A percentile compares a stretch with the other conserved stretches of the same genome.
These are phyloP conservation scores for Microchirus variegatus DNA, from an alignment of 2,797 vertebrate species.

Conservation along the genomic window DNA sequence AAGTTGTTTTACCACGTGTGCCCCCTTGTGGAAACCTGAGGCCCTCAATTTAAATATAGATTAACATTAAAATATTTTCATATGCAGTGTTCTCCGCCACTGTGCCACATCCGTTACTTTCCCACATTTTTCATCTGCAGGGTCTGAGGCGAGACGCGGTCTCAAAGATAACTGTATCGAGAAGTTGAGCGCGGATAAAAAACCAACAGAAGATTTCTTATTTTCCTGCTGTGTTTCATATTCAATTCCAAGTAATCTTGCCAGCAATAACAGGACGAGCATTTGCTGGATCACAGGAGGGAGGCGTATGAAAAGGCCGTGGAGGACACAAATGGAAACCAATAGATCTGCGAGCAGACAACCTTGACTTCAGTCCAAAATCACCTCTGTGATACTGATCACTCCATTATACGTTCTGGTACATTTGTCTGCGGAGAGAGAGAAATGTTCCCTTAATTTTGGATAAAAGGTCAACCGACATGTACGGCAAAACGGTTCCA, in stretches of 20 bases:
- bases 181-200: slow-evolving; percentile 21
- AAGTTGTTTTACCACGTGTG: too few relatives aligned
- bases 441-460: slow-evolving; percentile 41
- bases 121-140: too few relatives aligned
- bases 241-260: slow-evolving; percentile 43
- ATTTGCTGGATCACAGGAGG: slow-evolving; percentile 45
- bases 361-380: slow-evolving; percentile 62
- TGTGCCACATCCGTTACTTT: slow-evolving; percentile 10
- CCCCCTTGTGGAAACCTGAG: too few relatives aligned
- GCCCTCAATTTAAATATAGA: too few relatives aligned
- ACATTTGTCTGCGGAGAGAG: slow-evolving; percentile 46
- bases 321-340: slow-evolving; percentile 61
- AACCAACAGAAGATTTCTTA: slow-evolving; percentile 28
- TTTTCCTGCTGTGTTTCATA: slow-evolving; percentile 40
- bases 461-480: slow-evolving; percentile 52
- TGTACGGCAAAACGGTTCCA: slow-evolving; percentile 60
- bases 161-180: slow-evolving; percentile 8
- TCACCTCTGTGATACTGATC: slow-evolving; percentile 54
- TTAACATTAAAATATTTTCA: too few relatives aligned
- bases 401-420: slow-evolving; percentile 53
- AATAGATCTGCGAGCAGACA: slow-evolving; percentile 62
- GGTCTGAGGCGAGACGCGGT: slow-evolving; percentile 9
- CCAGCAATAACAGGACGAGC: slow-evolving; percentile 66
- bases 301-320: slow-evolving; percentile 51
- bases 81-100: not conserved